Base-by-base conservation (phyloP, 2,888 invertebrate species). In the Ctena decussata region DNA sequence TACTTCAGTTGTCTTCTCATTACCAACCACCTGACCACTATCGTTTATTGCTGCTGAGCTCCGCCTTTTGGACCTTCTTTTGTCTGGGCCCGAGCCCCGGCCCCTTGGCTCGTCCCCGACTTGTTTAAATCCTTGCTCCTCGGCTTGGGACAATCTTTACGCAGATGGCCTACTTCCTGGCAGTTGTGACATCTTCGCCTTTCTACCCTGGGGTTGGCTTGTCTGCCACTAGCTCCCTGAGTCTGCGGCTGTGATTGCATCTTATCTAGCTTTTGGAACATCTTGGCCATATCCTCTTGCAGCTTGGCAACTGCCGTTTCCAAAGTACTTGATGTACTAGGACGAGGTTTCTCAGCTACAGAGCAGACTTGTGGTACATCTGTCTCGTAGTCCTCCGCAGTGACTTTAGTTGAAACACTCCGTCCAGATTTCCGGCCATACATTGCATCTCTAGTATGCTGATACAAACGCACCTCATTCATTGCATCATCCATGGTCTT, bases 131-230 rank as follows among this genome's bases (percentile, higher is more conserved):
- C 65, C 24, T 65, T 12, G 18, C 0, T 65, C 30, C 8, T 30
- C 18, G 12, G 21, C 65, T 32, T 35, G 0, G 84, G 84, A 39
- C 84, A 84, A 6, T 84, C 49, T 32, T 70, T 70, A 3, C 8
- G 2, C 11, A 77, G 65, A 37, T 84, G 80, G 0, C 77, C 77
- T 21, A 30, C 35, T 24, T 70, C 44, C 1, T 53, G 37, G 41
- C 84, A 84, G 0, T 5, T 2, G n/a, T 46, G 73, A 46, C 84
- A 84, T 21, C 8, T 18, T 11, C 21, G 11, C 18, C 21, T 35
- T 35, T 6, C 18, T 11, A 12, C 35, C 30, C 6, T 27, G 5
- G 57, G 27, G 27, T 27, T 15, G 8, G 11, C 8, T 3, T 2
- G 57, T 24, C 30, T 30, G 27, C 57, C 21, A 11, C 6, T 1